Base-by-base conservation (phyloP, 1,140 invertebrate genomes). In the Pseudomyrmex cubaensis region DNA sequence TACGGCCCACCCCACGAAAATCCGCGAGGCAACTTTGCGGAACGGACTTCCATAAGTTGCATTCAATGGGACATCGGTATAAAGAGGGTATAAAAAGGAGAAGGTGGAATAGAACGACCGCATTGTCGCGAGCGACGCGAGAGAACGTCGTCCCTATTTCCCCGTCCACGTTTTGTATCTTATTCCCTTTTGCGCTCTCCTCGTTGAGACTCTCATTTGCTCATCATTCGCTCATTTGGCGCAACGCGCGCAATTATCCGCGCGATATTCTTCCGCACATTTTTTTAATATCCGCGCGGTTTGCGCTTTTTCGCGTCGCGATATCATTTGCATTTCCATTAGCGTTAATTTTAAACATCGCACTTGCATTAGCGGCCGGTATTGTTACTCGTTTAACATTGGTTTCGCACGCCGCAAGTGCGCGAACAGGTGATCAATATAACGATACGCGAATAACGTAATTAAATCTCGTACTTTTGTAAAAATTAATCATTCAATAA, bases 21-120 rank as follows among this genome's bases (percentile, higher is more conserved):
- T 92, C 90, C 90, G 88, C 85, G 84, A 88, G 89, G 90, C 85
- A 92, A 93, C 90, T 92, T 92, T 90, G 85, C 87, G 83, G 87
- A 90, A 90, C 87, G 88, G 86, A 89, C 91, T 91, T 91, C 86
- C 91, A 93, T 93, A 93, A 93, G 91, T 92, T 91, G 88, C 87
- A 89, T 91, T 93, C 89, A 92, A 93, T 92, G 91, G 87, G 88
- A 91, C 91, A 91, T 91, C 83, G 89, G 85, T 92, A 92, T 92
- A 92, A 93, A 93, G 90, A 88, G 90, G 83, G 78, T 86, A 88
- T 89, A 86, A 88, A 91, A 89, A 87, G 73, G 13, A 61, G 48
- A 72, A 46, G 59, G 35, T 59, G 20, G 59, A 62, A 75, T 85
- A 84, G 85, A 61, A 84, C 59, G 82, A 62, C 17, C 46, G 84